Evolutionary conservation across 2,888 invertebrate genomes (phyloP).

Genomic region (Oligia strigilis): DNA sequence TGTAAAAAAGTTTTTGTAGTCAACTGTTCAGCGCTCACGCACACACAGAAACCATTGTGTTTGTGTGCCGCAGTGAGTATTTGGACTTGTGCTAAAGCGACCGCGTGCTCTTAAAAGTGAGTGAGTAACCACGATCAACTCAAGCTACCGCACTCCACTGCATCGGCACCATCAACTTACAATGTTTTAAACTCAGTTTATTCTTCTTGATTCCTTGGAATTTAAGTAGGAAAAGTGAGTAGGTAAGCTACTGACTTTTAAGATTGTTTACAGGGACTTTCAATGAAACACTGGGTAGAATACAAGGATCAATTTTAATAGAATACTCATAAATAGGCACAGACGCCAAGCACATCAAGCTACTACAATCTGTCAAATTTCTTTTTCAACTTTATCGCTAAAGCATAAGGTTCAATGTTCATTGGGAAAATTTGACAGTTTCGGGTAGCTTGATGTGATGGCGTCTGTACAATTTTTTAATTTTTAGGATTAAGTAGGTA

Average conservation of each 20-base stretch:
- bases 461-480: conserved; percentile 26
- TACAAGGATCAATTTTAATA: conserved; percentile 37
- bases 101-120: no score
- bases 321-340: conserved; percentile 29
- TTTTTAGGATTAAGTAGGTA: conserved; percentile 16
- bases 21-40: background rate
- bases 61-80: background rate
- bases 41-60: background rate
- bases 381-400: no score
- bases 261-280: background rate
- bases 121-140: background rate
- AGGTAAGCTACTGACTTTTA: background rate
- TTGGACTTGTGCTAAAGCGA: background rate
- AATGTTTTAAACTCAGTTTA: background rate
- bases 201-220: background rate
- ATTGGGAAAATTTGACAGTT: no score
- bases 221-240: background rate
- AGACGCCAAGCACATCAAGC: no score
- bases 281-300: conserved; percentile 25
- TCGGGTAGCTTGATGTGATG: no score
- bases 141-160: background rate
- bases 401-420: no score
- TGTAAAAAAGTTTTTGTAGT: no score
- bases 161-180: background rate
- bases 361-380: no score